Evolutionary conservation across 2,888 invertebrate genomes (phyloP).

Genomic region (Isoperla grammatica): DNA sequence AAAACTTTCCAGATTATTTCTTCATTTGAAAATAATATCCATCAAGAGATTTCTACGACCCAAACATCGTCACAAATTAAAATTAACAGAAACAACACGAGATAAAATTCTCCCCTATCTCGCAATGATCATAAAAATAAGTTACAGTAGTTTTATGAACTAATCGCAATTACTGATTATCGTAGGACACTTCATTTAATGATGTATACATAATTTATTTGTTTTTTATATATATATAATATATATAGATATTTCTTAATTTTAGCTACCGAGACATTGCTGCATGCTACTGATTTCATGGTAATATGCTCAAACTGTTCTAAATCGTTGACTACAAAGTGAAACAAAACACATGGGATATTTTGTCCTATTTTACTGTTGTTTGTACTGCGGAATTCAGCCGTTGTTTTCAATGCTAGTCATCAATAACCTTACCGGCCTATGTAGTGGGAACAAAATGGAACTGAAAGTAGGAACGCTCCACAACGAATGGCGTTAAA

Average conservation of each 20-base stretch:
- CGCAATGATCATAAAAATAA: too few relatives aligned
- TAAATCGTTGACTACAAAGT: constrained; percentile 28
- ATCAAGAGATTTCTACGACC: too few relatives aligned
- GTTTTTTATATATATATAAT: constrained; percentile 26
- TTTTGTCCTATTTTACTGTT: not conserved
- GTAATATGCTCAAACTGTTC: constrained; percentile 26
- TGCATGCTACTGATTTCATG: constrained; percentile 26
- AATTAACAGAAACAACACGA: too few relatives aligned
- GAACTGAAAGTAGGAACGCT: not conserved
- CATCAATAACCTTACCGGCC: constrained; percentile 15
- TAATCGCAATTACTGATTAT: constrained; percentile 28
- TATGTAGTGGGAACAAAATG: not conserved
- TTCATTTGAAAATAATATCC: too few relatives aligned
- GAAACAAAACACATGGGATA: constrained; percentile 23
- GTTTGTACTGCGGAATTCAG: constrained; percentile 25
- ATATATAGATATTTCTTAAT: constrained; percentile 30
- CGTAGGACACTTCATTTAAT: constrained; percentile 30
- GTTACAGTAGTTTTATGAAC: constrained; percentile 18
- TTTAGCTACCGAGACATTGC: constrained; percentile 31
- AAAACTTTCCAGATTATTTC: not conserved
- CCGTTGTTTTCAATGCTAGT: constrained; percentile 14
- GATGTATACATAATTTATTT: constrained; percentile 28
- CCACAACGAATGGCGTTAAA: not conserved
- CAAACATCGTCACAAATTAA: too few relatives aligned
- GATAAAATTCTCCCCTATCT: too few relatives aligned